Percentiles rank a stretch among this genome's conserved stretches.
phyloP scores from a whole-genome alignment of 2,113 vertebrate species.

The Ursus arctos region DNA sequence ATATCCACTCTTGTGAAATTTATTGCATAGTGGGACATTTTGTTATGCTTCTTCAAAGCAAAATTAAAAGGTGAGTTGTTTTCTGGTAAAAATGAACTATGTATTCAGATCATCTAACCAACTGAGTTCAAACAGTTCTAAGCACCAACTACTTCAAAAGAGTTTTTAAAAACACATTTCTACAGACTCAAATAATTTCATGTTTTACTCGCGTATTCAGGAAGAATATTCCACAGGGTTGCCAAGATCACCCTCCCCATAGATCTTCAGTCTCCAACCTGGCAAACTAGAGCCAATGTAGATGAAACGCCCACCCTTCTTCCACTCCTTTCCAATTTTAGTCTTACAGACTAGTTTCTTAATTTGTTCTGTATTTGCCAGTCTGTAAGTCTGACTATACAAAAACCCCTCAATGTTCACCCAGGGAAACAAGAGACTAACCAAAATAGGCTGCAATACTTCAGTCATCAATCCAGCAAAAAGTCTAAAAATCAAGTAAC shows the following conservation, averaged over 20 bases:
- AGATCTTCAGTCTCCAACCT: background rate
- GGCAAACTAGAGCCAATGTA: background rate
- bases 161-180: background rate
- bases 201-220: background rate
- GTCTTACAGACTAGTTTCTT: background rate
- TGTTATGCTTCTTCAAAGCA: constrained; percentile 26
- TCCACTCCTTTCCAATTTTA: background rate
- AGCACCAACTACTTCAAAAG: background rate
- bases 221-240: background rate
- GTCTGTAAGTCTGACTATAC: background rate
- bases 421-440: background rate
- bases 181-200: background rate
- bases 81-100: background rate
- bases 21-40: background rate
- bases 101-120: background rate
- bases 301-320: background rate
- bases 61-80: constrained; percentile 22
- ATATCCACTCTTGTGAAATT: background rate
- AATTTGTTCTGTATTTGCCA: background rate
- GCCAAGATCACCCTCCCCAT: background rate
- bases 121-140: background rate
- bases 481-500: background rate
- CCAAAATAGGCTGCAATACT: background rate
- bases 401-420: background rate
- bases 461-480: constrained; percentile 1